These are phyloP conservation scores for Campoletis sonorensis DNA, from an alignment of 1,140 invertebrate species.

Conservation along the genomic window DNA sequence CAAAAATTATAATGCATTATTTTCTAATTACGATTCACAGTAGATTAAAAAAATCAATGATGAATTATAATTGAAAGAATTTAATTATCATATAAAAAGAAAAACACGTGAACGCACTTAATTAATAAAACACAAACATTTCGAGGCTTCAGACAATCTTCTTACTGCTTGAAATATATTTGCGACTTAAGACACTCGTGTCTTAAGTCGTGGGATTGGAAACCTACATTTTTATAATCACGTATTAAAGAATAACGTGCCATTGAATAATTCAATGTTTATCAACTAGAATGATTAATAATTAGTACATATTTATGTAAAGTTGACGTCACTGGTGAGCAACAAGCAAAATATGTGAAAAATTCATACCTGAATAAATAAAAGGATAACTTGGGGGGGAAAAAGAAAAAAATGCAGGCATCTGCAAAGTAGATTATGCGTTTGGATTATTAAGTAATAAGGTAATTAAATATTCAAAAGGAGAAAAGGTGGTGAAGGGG, in stretches of 20 bases:
- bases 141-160: conserved; percentile 16
- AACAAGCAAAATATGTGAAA: too few relatives aligned
- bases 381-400: too few relatives aligned
- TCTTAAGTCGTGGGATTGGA: background rate
- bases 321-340: too few relatives aligned
- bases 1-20: too few relatives aligned
- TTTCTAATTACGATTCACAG: too few relatives aligned
- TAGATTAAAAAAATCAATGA: too few relatives aligned
- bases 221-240: conserved; percentile 34
- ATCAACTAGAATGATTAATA: too few relatives aligned
- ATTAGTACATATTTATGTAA: too few relatives aligned
- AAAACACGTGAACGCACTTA: background rate
- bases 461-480: background rate
- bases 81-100: too few relatives aligned
- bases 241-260: background rate
- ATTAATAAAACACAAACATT: conserved; percentile 28
- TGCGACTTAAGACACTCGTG: background rate
- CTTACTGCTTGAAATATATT: conserved; percentile 27
- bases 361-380: too few relatives aligned
- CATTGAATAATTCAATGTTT: background rate
- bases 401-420: background rate
- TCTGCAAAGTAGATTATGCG: background rate
- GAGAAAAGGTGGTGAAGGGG: background rate
- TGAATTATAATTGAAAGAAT: too few relatives aligned
- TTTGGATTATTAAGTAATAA: conserved; percentile 6